phyloP scores from a whole-genome alignment of 92 coral and sea anemone genomes.

The Umimayanthus chanpuru region DNA sequence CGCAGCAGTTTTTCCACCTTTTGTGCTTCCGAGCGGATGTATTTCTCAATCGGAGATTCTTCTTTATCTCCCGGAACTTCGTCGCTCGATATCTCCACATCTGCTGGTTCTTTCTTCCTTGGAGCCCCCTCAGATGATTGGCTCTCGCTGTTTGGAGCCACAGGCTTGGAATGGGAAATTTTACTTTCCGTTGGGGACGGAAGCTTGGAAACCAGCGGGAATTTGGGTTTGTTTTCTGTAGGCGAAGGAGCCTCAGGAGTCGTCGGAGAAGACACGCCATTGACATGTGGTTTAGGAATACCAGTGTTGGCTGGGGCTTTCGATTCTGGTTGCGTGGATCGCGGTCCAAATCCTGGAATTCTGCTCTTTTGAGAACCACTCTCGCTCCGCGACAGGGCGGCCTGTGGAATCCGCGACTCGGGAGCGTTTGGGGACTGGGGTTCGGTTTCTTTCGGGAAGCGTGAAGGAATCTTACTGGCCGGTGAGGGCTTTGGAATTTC shows the following conservation, averaged over 20 bases:
- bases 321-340: slow-evolving; percentile 49
- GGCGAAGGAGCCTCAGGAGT: slow-evolving; percentile 31
- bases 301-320: slow-evolving; percentile 38
- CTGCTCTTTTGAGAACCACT: slow-evolving; percentile 35
- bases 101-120: slow-evolving; percentile 12
- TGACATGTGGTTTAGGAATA: slow-evolving; percentile 42
- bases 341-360: slow-evolving; percentile 27
- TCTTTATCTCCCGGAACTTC: slow-evolving; percentile 25
- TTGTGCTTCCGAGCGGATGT: slow-evolving; percentile 81
- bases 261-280: slow-evolving; percentile 22
- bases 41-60: slow-evolving; percentile 64
- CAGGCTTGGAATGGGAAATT: slow-evolving; percentile 30
- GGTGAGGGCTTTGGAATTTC: slow-evolving; percentile 54
- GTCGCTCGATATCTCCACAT: slow-evolving; percentile 1
- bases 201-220: slow-evolving; percentile 23
- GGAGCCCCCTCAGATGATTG: slow-evolving; percentile 1
- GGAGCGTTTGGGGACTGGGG: slow-evolving; percentile 30
- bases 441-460: slow-evolving; percentile 41
- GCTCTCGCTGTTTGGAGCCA: slow-evolving; percentile 14
- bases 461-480: slow-evolving; percentile 49
- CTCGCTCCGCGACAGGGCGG: slow-evolving; percentile 23
- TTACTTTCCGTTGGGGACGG: slow-evolving; percentile 37
- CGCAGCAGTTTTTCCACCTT: slow-evolving; percentile 81
- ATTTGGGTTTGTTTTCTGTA: slow-evolving; percentile 12
- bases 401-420: slow-evolving; percentile 47